A percentile compares a stretch with the other conserved stretches of the same genome.
Evolutionary conservation across 1,140 invertebrate species (phyloP).

Genomic region (Arctopsyche grandis): DNA sequence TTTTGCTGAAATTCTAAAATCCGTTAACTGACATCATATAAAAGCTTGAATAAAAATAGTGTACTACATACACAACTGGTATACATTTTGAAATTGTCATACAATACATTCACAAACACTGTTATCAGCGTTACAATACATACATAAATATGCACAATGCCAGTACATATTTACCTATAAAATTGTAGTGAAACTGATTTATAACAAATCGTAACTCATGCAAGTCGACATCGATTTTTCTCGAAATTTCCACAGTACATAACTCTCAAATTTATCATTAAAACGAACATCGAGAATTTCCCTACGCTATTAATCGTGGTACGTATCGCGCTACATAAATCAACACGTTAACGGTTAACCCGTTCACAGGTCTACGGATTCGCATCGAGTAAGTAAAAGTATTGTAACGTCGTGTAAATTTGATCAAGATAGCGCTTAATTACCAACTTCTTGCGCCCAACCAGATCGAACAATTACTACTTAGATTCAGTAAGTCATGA

Average conservation of each 20-base stretch:
- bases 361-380: not conserved
- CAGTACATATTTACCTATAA: too few species aligned
- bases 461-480: slow-evolving; percentile 31
- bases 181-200: not conserved
- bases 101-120: too few species aligned
- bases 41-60: too few species aligned
- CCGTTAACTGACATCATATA: too few species aligned
- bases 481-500: slow-evolving; percentile 6
- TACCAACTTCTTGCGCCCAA: slow-evolving; percentile 32
- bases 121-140: too few species aligned
- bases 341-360: not conserved
- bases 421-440: slow-evolving; percentile 38
- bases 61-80: too few species aligned
- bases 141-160: too few species aligned
- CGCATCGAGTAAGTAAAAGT: slow-evolving; percentile 10
- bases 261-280: not conserved
- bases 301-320: too few species aligned
- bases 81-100: too few species aligned
- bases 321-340: slow-evolving; percentile 10
- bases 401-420: slow-evolving; percentile 41
- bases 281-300: too few species aligned
- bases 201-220: not conserved
- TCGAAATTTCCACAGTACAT: slow-evolving; percentile 2
- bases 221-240: not conserved
- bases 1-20: too few species aligned